Conservation (phyloP, 2,888 invertebrate genomes). For the Adelphocoris suturalis region DNA sequence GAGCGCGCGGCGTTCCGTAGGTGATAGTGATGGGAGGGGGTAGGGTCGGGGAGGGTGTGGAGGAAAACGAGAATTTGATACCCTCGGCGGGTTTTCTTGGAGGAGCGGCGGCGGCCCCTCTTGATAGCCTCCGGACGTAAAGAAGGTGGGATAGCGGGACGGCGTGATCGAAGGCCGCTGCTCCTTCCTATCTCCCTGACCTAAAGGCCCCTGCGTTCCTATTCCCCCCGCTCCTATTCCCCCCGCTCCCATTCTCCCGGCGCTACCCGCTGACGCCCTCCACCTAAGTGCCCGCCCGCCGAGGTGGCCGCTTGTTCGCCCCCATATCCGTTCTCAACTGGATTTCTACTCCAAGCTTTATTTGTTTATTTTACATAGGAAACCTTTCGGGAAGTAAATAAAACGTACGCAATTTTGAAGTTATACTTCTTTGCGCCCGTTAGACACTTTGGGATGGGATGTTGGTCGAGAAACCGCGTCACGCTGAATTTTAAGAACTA, state of each 20-base stretch:
- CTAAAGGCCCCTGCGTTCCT: not conserved
- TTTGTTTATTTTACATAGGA: too few relatives aligned
- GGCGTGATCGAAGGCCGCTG: not conserved
- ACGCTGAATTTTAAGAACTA: too few relatives aligned
- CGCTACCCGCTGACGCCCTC: too few relatives aligned
- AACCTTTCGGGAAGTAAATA: too few relatives aligned
- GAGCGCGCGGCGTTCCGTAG: too few relatives aligned
- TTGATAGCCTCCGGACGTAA: constrained; percentile 1
- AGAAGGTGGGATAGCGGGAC: not conserved
- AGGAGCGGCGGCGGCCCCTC: not conserved
- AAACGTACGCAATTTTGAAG: too few relatives aligned
- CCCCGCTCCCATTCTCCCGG: too few relatives aligned
- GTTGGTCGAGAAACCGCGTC: too few relatives aligned
- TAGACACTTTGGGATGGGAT: too few relatives aligned
- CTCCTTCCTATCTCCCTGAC: not conserved
- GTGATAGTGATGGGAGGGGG: too few relatives aligned
- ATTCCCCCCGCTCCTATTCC: too few relatives aligned
- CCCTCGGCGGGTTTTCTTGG: not conserved
- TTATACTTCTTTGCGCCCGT: too few relatives aligned
- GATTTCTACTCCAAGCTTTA: not conserved
- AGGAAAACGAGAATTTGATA: not conserved
- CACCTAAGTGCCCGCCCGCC: not conserved
- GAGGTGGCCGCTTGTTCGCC: not conserved
- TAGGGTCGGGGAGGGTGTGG: not conserved
- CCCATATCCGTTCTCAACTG: not conserved